These are phyloP conservation scores for Pristionchus mayeri DNA, from an alignment of 2,888 invertebrate species.

Conservation along the genomic window DNA sequence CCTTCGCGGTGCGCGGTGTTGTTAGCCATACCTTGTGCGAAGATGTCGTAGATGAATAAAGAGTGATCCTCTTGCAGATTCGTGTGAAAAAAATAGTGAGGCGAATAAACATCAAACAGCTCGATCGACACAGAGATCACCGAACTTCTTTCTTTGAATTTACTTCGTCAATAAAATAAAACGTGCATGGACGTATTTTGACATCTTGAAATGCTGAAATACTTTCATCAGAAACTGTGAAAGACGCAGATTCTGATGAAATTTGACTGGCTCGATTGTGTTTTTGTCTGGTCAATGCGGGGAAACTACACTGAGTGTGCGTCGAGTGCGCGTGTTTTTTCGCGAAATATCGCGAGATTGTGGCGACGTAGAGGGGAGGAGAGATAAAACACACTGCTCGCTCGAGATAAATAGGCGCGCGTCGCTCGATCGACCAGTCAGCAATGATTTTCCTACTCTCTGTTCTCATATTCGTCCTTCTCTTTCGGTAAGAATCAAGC, in stretches of 20 bases:
- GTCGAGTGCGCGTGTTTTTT: background rate
- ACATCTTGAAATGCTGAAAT: no score
- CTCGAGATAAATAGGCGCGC: background rate
- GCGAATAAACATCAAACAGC: background rate
- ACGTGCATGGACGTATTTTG: no score
- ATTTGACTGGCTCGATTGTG: no score
- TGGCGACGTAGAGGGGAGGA: background rate
- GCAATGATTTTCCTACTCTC: background rate
- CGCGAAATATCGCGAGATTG: background rate
- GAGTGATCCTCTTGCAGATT: conserved; percentile 5
- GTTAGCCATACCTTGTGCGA: conserved; percentile 1
- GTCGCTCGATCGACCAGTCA: background rate
- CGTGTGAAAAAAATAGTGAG: background rate
- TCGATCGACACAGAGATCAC: no score
- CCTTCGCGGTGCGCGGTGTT: background rate
- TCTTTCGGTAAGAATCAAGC: background rate
- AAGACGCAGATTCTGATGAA: no score
- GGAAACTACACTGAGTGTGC: no score
- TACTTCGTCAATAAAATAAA: no score
- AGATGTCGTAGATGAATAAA: conserved; percentile 39
- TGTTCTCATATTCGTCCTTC: background rate
- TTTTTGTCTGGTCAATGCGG: no score
- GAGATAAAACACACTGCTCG: background rate
- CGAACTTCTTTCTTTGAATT: no score
- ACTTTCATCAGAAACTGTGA: no score